Percentiles rank a stretch among this genome's conserved stretches.
Conservation (phyloP, 2,113 vertebrate genomes). For the Philantomba maxwellii region DNA sequence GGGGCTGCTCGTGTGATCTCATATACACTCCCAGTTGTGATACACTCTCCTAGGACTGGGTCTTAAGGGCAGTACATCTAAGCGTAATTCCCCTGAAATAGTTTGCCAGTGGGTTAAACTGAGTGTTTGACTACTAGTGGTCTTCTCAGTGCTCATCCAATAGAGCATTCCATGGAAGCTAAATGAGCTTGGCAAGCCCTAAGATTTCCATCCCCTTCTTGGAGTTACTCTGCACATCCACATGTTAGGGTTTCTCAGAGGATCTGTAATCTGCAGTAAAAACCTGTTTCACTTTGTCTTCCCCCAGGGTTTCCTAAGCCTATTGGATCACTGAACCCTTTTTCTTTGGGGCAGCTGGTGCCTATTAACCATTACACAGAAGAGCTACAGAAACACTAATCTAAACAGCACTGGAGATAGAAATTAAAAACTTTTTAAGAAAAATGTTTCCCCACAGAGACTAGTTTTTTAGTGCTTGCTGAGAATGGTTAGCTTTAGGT, state of each 20-base stretch:
- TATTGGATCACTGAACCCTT: background rate
- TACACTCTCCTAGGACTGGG: background rate
- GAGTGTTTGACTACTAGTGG: background rate
- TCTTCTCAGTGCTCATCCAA: background rate
- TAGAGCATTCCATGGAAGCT: background rate
- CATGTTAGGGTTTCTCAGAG: background rate
- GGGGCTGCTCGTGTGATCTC: background rate
- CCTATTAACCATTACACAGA: background rate
- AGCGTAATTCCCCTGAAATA: background rate
- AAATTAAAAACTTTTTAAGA: background rate
- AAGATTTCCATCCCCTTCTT: background rate
- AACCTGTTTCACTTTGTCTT: background rate
- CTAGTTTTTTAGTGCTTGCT: slow-evolving; percentile 33
- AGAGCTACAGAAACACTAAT: background rate
- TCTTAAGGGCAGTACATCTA: background rate
- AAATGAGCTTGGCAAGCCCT: background rate
- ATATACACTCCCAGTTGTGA: background rate
- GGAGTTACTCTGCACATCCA: background rate
- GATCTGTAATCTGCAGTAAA: background rate
- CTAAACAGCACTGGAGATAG: background rate
- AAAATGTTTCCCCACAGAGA: background rate
- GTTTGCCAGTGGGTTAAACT: background rate
- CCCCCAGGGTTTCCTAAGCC: background rate
- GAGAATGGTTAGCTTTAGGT: slow-evolving; percentile 25
- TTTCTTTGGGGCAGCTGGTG: background rate